Base-by-base conservation (phyloP, 2,888 invertebrate genomes). In the Arctia plantaginis region DNA sequence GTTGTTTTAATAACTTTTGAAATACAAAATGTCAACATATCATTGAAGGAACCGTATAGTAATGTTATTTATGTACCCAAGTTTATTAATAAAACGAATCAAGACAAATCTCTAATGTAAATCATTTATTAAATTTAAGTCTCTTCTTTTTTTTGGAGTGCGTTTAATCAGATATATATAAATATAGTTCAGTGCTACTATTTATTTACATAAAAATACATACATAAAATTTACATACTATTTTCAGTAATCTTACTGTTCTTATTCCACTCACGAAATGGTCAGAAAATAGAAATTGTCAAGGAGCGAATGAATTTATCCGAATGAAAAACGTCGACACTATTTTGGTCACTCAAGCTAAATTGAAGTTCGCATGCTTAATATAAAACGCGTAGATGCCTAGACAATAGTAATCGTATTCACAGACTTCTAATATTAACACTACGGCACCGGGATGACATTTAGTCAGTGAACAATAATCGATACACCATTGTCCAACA, bases 401-500 rank as follows among this genome's bases (percentile, higher is more conserved):
- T 95, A 95, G 95, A 93, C 94, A 95, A 94, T 94, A 92, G 93
- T 94, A 92, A 92, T 92, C 91, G 93, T 92, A 89, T 90, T 91
- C 92, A 93, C 95, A 92, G 93, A 94, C 92, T 93, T 95, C 95
- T 95, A 95, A 95, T 95, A 95, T 95, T 95, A 95, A 93, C 95
- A 94, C 94, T 92, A 93, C 93, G 92, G 90, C 89, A 93, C 95
- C 89, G 94, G 93, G 94, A 94, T 95, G 95, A 95, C 95, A 95
- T 95, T 95, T 95, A 94, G 93, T 94, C 93, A 93, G 93, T 93
- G 93, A 92, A 95, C 95, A 95, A 95, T 95, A 95, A 95, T 95
- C 95, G 94, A 95, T 95, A 95, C 93, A 95, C 95, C 95, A 95
- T 95, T 95, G 95, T 95, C 94, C 92, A 93, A 91, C 94, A 94